Evolutionary conservation across 2,797 vertebrate species (phyloP), one percentile per base, ranked within the genome.

Genomic region (Macrochelys suwanniensis): DNA sequence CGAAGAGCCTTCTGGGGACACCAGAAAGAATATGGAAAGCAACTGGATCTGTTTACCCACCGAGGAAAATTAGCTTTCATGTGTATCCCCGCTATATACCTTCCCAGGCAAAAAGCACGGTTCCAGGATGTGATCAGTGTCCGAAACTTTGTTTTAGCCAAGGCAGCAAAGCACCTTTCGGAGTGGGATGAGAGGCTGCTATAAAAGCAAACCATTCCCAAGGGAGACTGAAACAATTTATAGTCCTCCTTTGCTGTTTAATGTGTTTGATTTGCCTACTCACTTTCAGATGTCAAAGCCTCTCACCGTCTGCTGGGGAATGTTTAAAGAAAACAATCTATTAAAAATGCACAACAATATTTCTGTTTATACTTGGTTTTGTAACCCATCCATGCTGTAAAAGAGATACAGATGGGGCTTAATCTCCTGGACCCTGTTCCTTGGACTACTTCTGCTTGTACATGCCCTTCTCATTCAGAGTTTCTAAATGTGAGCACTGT

Each of bases 21-120:
- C 61, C 31, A 90, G 80, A 94, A 92, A 83, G 90, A 59, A 26
- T 95, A 31, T 85, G 84, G 51, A 83, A 94, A 87, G 56, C 57
- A 92, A 61, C 21, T 50, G 80, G 28, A 61, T 80, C 25, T 28
- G 86, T 77, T 79, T 71, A 77, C 45, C 61, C 31, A 17, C 76
- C 77, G 82, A 87, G 57, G 85, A 25, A 16, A 90, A 49, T 96
- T 54, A 85, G 17, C 42, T 94, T 94, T 81, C 53, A 65, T 83
- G 77, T 89, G 37, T 87, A 82, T 88, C 8, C 19, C 5, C 31
- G 1, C 28, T 37, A 84, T 93, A 87, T 82, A 4, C 25, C 33
- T 65, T 51, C 80, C 19, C 92, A 54, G 54, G 23, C 54, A 85
- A 95, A 77, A 3, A 7, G 19, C 8, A 19, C 19, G 80, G 16